Percentiles rank a stretch among this genome's conserved stretches.
These are phyloP conservation scores for Parnassius orleans DNA, from an alignment of 2,888 invertebrate species.

Conservation along the genomic window DNA sequence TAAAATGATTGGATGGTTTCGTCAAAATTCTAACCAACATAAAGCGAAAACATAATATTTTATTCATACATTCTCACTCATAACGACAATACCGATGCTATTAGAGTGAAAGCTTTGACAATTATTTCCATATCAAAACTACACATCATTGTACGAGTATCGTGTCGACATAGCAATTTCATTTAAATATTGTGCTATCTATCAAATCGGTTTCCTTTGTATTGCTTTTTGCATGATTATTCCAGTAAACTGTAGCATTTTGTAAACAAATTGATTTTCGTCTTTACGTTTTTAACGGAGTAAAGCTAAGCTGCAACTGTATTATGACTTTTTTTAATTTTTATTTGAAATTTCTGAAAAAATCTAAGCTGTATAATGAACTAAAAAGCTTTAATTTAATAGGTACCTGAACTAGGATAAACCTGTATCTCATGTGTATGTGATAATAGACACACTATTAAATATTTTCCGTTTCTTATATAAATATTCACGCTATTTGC, in stretches of 20 bases:
- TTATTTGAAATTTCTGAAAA: too few species aligned
- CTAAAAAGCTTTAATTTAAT: too few species aligned
- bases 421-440: too few species aligned
- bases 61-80: slow-evolving; percentile 21
- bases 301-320: too few species aligned
- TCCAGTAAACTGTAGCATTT: neutral
- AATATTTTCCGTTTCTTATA: too few species aligned
- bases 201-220: slow-evolving; percentile 17
- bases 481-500: too few species aligned
- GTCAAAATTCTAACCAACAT: neutral
- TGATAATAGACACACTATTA: too few species aligned
- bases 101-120: slow-evolving; percentile 25
- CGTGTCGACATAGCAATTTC: slow-evolving; percentile 22
- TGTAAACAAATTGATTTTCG: neutral
- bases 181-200: slow-evolving; percentile 19
- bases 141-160: slow-evolving; percentile 19
- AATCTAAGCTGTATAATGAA: too few species aligned
- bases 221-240: slow-evolving; percentile 8
- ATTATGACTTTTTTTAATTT: too few species aligned
- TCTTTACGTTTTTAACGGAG: too few species aligned
- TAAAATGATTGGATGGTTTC: neutral
- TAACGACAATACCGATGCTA: slow-evolving; percentile 11
- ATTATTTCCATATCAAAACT: slow-evolving; percentile 30
- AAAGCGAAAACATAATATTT: slow-evolving; percentile 24
- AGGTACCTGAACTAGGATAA: too few species aligned